Evolutionary conservation across 2,113 vertebrate genomes (phyloP).

Genomic region (Kryptolebias marmoratus): DNA sequence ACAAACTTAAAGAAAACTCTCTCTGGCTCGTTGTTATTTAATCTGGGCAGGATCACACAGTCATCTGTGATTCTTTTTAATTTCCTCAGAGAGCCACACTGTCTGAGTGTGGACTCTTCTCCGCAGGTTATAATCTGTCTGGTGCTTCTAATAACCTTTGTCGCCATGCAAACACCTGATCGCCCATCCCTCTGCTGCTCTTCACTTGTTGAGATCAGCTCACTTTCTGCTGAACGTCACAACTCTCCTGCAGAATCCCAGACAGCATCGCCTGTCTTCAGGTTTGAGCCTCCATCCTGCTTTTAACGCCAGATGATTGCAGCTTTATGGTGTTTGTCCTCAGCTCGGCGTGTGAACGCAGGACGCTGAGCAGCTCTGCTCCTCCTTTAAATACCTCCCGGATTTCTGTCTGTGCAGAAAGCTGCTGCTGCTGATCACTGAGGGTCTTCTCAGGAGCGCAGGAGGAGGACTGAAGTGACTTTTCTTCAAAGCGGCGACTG

Average conservation of each 20-base stretch:
- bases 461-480: slow-evolving; percentile 18
- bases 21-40: slow-evolving; percentile 9
- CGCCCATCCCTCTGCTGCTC: neutral
- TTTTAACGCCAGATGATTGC: neutral
- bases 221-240: slow-evolving; percentile 4
- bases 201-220: slow-evolving; percentile 36
- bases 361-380: slow-evolving; percentile 40
- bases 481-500: slow-evolving; percentile 12
- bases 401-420: slow-evolving; percentile 10
- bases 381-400: slow-evolving; percentile 33
- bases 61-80: slow-evolving; percentile 37
- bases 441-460: slow-evolving; percentile 10
- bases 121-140: slow-evolving; percentile 36
- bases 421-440: slow-evolving; percentile 39
- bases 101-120: slow-evolving; percentile 33
- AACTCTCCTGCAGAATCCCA: neutral
- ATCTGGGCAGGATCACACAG: slow-evolving; percentile 18
- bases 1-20: neutral
- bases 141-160: slow-evolving; percentile 45
- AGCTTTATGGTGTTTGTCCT: slow-evolving; percentile 5
- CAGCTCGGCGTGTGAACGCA: slow-evolving; percentile 7
- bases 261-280: neutral
- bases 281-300: neutral
- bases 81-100: slow-evolving; percentile 62
- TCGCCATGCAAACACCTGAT: slow-evolving; percentile 37